Conservation (phyloP, 1,140 invertebrate species). For the Andrena cerasifolii region DNA sequence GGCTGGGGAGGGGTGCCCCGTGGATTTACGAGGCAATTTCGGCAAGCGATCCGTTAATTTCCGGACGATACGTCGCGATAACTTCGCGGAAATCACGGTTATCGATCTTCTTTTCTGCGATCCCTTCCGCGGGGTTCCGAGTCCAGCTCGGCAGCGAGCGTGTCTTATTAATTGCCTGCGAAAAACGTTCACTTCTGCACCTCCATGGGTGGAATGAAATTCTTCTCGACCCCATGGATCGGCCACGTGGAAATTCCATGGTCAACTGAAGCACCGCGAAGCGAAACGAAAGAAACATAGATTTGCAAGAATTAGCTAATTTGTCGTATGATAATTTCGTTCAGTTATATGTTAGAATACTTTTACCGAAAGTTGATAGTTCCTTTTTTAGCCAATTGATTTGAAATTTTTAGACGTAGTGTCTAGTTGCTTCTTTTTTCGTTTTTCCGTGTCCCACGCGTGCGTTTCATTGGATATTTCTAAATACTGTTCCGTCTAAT, state of each 20-base stretch:
- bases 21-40: slow-evolving; percentile 74
- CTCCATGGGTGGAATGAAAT: neutral
- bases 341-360: no score
- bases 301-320: no score
- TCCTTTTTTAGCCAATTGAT: no score
- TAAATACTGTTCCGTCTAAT: slow-evolving; percentile 47
- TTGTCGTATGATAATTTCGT: no score
- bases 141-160: neutral
- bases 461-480: no score
- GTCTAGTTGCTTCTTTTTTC: neutral
- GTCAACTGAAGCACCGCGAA: no score
- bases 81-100: slow-evolving; percentile 60
- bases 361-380: no score
- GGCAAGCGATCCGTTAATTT: slow-evolving; percentile 70
- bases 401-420: no score
- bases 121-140: slow-evolving; percentile 4
- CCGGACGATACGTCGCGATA: slow-evolving; percentile 67
- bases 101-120: slow-evolving; percentile 59
- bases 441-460: neutral
- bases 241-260: neutral
- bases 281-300: no score
- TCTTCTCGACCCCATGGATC: neutral
- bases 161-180: slow-evolving; percentile 33
- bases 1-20: neutral
- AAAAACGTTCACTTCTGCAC: neutral